Percentiles rank a stretch among this genome's conserved stretches.
phyloP scores from a whole-genome alignment of 1,140 invertebrate genomes.

The Bombus ignitus region DNA sequence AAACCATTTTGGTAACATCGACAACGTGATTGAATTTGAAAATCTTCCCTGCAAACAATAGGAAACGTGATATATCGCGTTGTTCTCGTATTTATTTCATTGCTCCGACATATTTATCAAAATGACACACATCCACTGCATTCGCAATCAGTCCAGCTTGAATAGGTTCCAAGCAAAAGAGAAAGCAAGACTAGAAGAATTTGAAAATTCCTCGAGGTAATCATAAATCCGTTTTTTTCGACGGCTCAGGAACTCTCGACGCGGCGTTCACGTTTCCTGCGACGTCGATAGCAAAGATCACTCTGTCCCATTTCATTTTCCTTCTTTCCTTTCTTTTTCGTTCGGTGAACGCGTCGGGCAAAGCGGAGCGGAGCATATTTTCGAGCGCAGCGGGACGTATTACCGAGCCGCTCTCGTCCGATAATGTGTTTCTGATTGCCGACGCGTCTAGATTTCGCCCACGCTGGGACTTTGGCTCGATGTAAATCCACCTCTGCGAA shows the following conservation, averaged over 20 bases:
- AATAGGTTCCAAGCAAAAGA: too few relatives aligned
- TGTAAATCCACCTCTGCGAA: slow-evolving; percentile 56
- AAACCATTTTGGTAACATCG: too few relatives aligned
- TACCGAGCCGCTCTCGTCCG: slow-evolving; percentile 72
- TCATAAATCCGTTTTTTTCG: neutral
- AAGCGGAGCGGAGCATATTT: slow-evolving; percentile 67
- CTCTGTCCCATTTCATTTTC: slow-evolving; percentile 50
- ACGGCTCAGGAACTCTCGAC: neutral
- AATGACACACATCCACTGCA: too few relatives aligned
- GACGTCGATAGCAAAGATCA: slow-evolving; percentile 42
- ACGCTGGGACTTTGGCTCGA: slow-evolving; percentile 24
- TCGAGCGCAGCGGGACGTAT: slow-evolving; percentile 76
- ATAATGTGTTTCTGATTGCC: slow-evolving; percentile 81
- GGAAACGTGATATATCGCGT: too few relatives aligned
- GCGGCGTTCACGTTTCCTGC: neutral
- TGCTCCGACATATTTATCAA: too few relatives aligned
- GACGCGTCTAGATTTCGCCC: slow-evolving; percentile 71
- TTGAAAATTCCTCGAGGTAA: neutral
- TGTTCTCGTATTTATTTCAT: too few relatives aligned
- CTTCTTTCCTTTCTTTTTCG: slow-evolving; percentile 4
- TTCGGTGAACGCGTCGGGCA: slow-evolving; percentile 30
- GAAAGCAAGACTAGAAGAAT: neutral
- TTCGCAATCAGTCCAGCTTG: too few relatives aligned
- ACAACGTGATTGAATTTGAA: too few relatives aligned
- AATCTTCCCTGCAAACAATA: too few relatives aligned